A percentile compares a stretch with the other conserved stretches of the same genome.
Evolutionary conservation across 2,888 invertebrate species (phyloP).

Genomic region (Cancer borealis): DNA sequence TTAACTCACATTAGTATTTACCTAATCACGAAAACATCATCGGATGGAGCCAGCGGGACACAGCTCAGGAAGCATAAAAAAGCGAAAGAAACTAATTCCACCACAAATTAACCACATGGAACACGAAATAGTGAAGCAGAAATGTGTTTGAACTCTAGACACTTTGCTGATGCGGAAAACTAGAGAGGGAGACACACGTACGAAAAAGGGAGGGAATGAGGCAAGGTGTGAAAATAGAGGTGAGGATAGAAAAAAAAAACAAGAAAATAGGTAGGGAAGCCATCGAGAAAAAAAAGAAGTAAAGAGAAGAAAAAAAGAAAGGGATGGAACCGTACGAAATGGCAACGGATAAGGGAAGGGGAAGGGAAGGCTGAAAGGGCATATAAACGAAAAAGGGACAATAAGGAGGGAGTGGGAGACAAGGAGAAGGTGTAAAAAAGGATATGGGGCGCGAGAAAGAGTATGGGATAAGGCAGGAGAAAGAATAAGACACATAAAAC

Average conservation of each 20-base stretch:
- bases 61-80: too few species aligned
- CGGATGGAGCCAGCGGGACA: background rate
- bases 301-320: background rate
- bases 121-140: conserved; percentile 1
- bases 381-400: background rate
- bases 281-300: background rate
- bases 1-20: background rate
- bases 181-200: background rate
- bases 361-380: background rate
- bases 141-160: background rate
- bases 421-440: conserved; percentile 5
- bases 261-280: background rate
- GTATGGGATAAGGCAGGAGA: background rate
- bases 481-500: background rate
- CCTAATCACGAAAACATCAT: too few species aligned
- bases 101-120: background rate
- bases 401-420: background rate
- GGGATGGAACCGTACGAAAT: background rate
- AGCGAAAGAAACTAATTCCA: background rate
- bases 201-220: background rate
- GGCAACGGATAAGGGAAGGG: background rate
- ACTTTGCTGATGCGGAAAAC: background rate
- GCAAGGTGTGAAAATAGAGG: background rate
- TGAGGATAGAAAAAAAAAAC: background rate
- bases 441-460: background rate